Evolutionary conservation across 2,113 vertebrate genomes (phyloP).

Genomic region (Sander vitreus): DNA sequence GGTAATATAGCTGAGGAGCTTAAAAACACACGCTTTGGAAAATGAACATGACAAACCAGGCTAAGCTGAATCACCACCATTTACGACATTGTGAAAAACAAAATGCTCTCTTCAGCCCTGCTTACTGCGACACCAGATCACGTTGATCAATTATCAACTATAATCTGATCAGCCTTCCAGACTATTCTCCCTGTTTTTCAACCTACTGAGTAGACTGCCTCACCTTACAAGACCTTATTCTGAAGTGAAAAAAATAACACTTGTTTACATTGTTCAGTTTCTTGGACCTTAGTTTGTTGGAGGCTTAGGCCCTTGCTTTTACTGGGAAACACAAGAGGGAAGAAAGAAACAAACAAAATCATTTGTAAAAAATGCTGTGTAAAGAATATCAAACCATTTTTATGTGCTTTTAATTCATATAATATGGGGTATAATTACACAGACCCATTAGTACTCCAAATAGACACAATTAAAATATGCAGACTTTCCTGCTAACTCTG

Average conservation of each 20-base stretch:
- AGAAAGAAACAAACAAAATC: neutral
- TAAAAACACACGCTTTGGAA: neutral
- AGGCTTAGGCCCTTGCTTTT: neutral
- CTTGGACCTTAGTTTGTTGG: neutral
- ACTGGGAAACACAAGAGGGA: neutral
- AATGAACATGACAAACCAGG: neutral
- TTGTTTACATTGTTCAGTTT: neutral
- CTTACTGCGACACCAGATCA: neutral
- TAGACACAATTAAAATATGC: slow-evolving; percentile 23
- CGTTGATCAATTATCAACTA: neutral
- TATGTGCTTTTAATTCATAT: slow-evolving; percentile 4
- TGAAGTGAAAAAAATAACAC: neutral
- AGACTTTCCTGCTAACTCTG: neutral
- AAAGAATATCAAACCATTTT: slow-evolving; percentile 7
- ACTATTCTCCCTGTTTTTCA: neutral
- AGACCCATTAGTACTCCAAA: slow-evolving; percentile 2
- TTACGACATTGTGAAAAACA: neutral
- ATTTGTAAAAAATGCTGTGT: neutral
- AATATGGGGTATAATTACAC: neutral
- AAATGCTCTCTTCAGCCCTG: neutral
- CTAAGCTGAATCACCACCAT: neutral
- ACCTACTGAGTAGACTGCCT: neutral
- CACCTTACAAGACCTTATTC: neutral
- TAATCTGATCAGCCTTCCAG: neutral
- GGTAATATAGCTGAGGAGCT: neutral